Conservation (phyloP, 2,797 vertebrate species). For the Eulemur coronatus region DNA sequence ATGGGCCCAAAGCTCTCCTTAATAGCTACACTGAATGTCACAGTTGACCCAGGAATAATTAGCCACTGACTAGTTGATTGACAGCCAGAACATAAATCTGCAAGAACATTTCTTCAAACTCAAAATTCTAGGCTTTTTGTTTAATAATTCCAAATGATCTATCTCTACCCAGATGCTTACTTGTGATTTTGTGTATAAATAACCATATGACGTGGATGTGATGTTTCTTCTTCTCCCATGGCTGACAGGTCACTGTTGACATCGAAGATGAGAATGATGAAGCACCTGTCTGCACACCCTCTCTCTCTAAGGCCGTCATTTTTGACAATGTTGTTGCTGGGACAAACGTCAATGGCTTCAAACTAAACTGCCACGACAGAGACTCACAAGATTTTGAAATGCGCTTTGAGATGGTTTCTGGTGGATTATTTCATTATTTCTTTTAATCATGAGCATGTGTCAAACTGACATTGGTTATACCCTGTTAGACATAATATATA, state of each 20-base stretch:
- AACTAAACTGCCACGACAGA: constrained; percentile 59
- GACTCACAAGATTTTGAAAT: constrained; percentile 71
- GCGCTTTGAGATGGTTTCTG: constrained; percentile 68
- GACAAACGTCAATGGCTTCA: constrained; percentile 76
- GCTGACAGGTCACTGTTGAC: constrained; percentile 78
- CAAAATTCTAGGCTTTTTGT: background rate
- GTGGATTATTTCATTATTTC: constrained; percentile 40
- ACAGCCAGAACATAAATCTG: background rate
- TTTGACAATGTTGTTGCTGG: constrained; percentile 62
- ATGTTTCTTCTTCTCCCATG: constrained; percentile 35
- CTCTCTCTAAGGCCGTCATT: constrained; percentile 60
- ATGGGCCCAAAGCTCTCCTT: constrained; percentile 26
- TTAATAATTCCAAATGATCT: constrained; percentile 31
- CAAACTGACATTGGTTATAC: background rate
- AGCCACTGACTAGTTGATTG: background rate
- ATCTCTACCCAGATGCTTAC: constrained; percentile 36
- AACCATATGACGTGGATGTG: background rate
- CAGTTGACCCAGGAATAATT: constrained; percentile 37
- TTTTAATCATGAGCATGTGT: constrained; percentile 47
- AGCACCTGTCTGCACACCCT: constrained; percentile 72
- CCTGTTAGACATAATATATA: background rate
- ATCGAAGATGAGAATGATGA: constrained; percentile 77
- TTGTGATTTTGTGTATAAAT: constrained; percentile 58
- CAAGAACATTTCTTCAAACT: background rate
- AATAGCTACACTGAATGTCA: background rate